A percentile compares a stretch with the other conserved stretches of the same genome.
These are phyloP conservation scores for Aythya baeri DNA, from an alignment of 2,113 vertebrate genomes.

Conservation along the genomic window DNA sequence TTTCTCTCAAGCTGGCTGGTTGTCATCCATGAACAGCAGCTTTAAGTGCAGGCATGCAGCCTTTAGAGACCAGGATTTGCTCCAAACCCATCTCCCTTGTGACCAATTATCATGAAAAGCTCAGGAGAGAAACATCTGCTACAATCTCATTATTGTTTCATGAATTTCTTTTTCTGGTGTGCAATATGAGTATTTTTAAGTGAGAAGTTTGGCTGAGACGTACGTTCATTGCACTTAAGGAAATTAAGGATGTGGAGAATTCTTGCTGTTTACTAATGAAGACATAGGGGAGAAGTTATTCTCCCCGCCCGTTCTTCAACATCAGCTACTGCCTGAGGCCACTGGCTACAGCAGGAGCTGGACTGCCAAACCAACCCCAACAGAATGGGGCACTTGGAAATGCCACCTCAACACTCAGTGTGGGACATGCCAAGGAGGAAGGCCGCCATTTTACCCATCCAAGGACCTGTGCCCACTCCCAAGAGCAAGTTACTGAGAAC, in stretches of 20 bases:
- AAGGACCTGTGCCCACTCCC: neutral
- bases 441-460: neutral
- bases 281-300: neutral
- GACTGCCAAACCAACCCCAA: neutral
- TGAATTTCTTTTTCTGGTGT: constrained; percentile 31
- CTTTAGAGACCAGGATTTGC: constrained; percentile 8
- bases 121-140: neutral
- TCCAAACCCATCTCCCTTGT: constrained; percentile 25
- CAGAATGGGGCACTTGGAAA: neutral
- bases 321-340: neutral
- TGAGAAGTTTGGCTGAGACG: neutral
- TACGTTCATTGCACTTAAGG: neutral
- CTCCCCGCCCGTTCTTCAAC: neutral
- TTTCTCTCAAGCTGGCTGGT: neutral
- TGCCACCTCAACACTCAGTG: neutral
- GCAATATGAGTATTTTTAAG: neutral
- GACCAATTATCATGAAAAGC: neutral
- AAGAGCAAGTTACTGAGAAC: neutral
- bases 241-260: neutral
- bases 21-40: constrained; percentile 4
- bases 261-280: neutral
- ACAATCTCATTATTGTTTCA: constrained; percentile 1
- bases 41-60: neutral
- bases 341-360: neutral
- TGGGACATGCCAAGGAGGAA: neutral